Evolutionary conservation across 2,797 vertebrate species (phyloP).

Genomic region (Oophaga sylvatica): DNA sequence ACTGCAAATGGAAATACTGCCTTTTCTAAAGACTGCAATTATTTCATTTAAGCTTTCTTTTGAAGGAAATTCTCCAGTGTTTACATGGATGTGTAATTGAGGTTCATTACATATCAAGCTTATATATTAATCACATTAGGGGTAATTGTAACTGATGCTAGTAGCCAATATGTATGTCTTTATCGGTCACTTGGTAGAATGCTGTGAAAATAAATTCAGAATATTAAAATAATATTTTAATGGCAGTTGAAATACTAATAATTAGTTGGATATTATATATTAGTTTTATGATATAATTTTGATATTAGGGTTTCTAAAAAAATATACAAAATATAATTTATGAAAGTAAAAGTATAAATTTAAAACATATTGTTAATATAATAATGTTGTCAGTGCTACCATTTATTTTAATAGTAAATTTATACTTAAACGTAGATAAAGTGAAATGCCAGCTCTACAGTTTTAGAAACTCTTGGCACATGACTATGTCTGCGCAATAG

Average conservation of each 20-base stretch:
- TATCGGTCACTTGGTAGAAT: not conserved
- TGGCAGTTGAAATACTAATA: not conserved
- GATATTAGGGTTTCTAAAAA: not conserved
- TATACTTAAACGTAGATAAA: not conserved
- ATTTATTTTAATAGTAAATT: not conserved
- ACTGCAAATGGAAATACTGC: constrained; percentile 35
- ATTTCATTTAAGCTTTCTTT: constrained; percentile 9
- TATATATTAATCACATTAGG: constrained; percentile 14
- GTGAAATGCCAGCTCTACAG: not conserved
- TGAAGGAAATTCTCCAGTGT: constrained; percentile 3
- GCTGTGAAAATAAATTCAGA: not conserved
- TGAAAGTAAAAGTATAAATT: not conserved
- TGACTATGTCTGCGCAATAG: not conserved
- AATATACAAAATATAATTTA: not conserved
- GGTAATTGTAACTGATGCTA: not conserved
- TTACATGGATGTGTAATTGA: not conserved
- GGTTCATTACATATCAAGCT: not conserved
- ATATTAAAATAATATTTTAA: not conserved
- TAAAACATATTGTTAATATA: not conserved
- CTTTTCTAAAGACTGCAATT: not conserved
- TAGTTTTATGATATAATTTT: not conserved
- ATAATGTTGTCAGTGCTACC: not conserved
- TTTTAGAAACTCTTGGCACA: not conserved
- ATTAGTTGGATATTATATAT: not conserved
- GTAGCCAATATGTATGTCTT: constrained; percentile 1